Percentiles rank a stretch among this genome's conserved stretches.
These are phyloP conservation scores for Apamea crenata DNA, from an alignment of 2,888 invertebrate genomes.

Conservation along the genomic window DNA sequence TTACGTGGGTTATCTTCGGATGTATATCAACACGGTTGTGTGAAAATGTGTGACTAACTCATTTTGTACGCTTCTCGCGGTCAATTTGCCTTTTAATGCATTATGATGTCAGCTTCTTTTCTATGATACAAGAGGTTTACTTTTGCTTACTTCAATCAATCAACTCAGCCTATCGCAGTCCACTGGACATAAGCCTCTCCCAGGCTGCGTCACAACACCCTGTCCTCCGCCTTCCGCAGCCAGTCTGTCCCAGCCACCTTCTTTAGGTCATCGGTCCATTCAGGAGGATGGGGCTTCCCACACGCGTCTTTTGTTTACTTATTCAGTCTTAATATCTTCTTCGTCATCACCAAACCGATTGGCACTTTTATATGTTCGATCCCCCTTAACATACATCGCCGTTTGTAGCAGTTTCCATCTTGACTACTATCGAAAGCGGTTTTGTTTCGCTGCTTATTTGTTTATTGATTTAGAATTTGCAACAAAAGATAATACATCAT, in stretches of 20 bases:
- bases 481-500: not conserved
- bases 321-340: not conserved
- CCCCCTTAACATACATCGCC: not conserved
- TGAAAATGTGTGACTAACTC: conserved; percentile 53
- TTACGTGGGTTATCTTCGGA: conserved; percentile 63
- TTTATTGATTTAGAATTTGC: not conserved
- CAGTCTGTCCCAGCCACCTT: too few species aligned
- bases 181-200: too few species aligned
- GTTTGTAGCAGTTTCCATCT: not conserved
- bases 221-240: too few species aligned
- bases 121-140: not conserved
- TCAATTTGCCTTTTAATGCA: conserved; percentile 16
- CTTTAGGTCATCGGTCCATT: too few species aligned
- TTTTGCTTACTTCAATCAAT: not conserved
- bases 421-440: not conserved
- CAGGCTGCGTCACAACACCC: too few species aligned
- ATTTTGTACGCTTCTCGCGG: conserved; percentile 34
- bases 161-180: too few species aligned
- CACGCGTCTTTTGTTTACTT: not conserved
- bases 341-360: not conserved
- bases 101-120: conserved; percentile 4
- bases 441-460: not conserved
- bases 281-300: too few species aligned
- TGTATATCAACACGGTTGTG: conserved; percentile 50
- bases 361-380: not conserved